phyloP scores from a whole-genome alignment of 2,888 invertebrate species.

The Osedax frankpressi region DNA sequence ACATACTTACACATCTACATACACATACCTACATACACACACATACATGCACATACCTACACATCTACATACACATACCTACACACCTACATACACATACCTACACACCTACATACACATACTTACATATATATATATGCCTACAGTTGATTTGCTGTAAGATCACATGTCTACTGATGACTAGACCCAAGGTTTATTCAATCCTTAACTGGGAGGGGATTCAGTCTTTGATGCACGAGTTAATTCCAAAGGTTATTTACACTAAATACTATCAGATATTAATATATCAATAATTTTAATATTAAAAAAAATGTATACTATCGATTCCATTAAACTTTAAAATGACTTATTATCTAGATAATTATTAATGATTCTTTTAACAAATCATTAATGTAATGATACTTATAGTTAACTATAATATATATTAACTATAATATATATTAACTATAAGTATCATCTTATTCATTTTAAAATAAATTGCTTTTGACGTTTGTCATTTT shows the following conservation, averaged over 20 bases:
- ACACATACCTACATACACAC: background rate
- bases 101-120: background rate
- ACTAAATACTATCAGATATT: too few species aligned
- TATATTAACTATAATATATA: too few species aligned
- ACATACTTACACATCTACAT: background rate
- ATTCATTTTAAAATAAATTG: too few species aligned
- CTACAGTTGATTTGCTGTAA: background rate
- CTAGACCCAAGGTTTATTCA: background rate
- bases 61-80: background rate
- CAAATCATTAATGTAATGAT: too few species aligned
- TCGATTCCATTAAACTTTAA: too few species aligned
- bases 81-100: background rate
- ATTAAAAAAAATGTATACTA: too few species aligned
- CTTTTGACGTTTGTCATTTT: too few species aligned
- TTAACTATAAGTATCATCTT: too few species aligned
- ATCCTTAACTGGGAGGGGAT: background rate
- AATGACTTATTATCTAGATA: too few species aligned
- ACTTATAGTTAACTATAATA: too few species aligned
- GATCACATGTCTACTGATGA: background rate
- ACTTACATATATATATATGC: background rate
- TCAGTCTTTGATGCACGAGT: background rate
- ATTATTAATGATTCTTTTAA: too few species aligned
- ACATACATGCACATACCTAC: background rate
- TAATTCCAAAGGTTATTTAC: background rate
- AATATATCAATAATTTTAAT: too few species aligned